Evolutionary conservation across 2,888 invertebrate species (phyloP).

Genomic region (Platycnemis pennipes): DNA sequence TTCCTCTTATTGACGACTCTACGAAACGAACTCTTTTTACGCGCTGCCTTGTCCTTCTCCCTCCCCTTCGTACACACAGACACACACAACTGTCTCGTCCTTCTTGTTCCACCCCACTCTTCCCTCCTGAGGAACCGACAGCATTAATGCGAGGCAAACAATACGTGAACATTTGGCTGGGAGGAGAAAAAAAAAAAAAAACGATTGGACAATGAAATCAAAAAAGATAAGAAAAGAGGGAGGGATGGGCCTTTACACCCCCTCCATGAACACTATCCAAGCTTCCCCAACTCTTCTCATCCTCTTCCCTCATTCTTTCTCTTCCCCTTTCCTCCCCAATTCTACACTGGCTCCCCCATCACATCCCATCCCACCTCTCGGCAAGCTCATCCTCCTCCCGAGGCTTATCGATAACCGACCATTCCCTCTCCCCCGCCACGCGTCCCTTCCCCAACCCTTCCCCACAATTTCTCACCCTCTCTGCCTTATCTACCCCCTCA

Average conservation of each 20-base stretch:
- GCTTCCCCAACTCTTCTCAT: neutral
- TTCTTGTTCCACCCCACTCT: neutral
- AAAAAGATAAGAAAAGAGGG: conserved; percentile 24
- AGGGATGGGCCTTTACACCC: conserved; percentile 7
- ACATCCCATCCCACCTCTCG: neutral
- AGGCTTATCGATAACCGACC: conserved; percentile 58
- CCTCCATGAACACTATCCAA: neutral
- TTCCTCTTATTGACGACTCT: conserved; percentile 52
- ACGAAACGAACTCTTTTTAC: conserved; percentile 29
- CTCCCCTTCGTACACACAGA: neutral
- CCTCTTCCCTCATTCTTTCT: neutral
- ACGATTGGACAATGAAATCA: conserved; percentile 1
- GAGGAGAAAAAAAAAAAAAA: conserved; percentile 15
- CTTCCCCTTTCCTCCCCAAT: neutral
- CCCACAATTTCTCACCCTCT: neutral
- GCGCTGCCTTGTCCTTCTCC: neutral
- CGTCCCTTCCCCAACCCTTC: neutral
- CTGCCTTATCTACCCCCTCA: neutral
- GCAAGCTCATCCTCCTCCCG: conserved; percentile 42
- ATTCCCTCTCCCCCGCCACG: neutral
- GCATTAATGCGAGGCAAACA: conserved; percentile 59
- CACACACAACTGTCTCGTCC: neutral
- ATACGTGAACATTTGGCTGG: conserved; percentile 43
- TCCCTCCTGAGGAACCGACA: neutral
- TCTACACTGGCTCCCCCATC: neutral